Conservation (phyloP, 2,113 vertebrate genomes). For the Poecilia latipinna region DNA sequence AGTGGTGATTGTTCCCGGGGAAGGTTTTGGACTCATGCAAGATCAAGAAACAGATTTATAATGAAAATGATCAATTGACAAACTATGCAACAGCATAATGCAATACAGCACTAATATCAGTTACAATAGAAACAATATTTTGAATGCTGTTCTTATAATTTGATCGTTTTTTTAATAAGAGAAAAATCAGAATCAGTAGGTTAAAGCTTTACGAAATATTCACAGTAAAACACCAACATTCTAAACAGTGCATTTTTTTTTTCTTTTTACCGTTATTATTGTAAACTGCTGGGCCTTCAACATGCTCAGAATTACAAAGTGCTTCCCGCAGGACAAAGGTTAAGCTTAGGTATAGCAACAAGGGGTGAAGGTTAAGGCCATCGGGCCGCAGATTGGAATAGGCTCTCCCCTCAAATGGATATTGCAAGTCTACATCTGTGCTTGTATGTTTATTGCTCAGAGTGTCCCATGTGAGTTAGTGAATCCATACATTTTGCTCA, state of each 20-base stretch:
- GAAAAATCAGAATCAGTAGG: background rate
- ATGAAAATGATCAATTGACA: background rate
- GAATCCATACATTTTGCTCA: slow-evolving; percentile 10
- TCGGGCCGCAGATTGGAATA: slow-evolving; percentile 50
- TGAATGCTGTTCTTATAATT: no score
- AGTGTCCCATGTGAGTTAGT: slow-evolving; percentile 17
- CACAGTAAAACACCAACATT: background rate
- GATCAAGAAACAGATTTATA: no score
- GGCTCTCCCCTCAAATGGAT: slow-evolving; percentile 41
- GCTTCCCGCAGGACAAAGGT: slow-evolving; percentile 40
- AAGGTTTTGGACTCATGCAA: no score
- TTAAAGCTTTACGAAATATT: background rate
- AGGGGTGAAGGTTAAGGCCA: slow-evolving; percentile 64
- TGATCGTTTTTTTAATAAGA: background rate
- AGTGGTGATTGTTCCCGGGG: no score
- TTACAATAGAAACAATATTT: background rate
- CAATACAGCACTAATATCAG: background rate
- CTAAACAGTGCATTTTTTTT: background rate
- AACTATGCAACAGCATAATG: background rate
- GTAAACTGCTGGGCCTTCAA: slow-evolving; percentile 28
- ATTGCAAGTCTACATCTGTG: slow-evolving; percentile 40
- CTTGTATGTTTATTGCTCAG: slow-evolving; percentile 16
- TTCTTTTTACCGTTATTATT: background rate
- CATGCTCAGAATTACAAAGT: slow-evolving; percentile 36
- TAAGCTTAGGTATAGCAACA: slow-evolving; percentile 50